Conservation (phyloP, 2,113 vertebrate species). For the Irena cyanogastra region DNA sequence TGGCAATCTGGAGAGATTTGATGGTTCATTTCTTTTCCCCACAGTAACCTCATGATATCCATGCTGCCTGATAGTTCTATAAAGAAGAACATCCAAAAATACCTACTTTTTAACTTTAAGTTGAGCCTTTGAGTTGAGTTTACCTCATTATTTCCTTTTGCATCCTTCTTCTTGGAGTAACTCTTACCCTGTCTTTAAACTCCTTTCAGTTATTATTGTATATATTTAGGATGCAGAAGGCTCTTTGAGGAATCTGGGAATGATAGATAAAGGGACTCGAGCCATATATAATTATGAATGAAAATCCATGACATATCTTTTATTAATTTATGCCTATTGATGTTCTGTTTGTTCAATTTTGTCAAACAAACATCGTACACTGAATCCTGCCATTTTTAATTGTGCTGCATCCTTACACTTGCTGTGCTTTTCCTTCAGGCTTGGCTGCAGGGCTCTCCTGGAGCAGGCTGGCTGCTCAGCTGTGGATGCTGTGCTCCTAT, state of each 20-base stretch:
- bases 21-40: constrained; percentile 17
- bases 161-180: neutral
- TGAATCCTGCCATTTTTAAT: neutral
- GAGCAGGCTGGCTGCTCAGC: rapidly evolving
- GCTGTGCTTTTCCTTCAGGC: neutral
- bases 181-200: neutral
- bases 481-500: neutral
- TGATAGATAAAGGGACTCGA: neutral
- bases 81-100: neutral
- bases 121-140: neutral
- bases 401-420: neutral
- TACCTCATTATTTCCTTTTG: neutral
- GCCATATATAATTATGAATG: neutral
- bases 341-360: neutral
- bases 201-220: neutral
- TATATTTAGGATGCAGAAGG: neutral
- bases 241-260: neutral
- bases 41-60: neutral
- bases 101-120: neutral
- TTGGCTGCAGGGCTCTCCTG: neutral
- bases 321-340: neutral
- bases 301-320: neutral
- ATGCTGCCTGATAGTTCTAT: neutral
- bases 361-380: neutral
- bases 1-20: neutral